Evolutionary conservation across 2,797 vertebrate species (phyloP).

Genomic region (Harpagifer antarcticus): DNA sequence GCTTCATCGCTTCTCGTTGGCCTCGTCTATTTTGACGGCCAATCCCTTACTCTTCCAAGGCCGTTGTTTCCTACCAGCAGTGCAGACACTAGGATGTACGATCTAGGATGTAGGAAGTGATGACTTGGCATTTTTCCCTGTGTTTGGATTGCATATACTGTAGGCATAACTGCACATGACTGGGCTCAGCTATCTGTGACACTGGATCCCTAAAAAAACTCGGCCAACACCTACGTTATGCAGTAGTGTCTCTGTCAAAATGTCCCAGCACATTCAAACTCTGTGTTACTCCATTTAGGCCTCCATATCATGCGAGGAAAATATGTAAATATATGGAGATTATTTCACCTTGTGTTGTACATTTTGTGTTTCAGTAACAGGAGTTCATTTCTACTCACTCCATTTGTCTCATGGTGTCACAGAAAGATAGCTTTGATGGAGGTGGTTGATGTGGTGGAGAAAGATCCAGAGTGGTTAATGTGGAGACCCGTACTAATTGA

Average conservation of each 20-base stretch:
- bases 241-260: slow-evolving; percentile 26
- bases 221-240: slow-evolving; percentile 34
- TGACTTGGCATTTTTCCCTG: slow-evolving; percentile 64
- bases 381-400: not conserved
- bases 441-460: slow-evolving; percentile 40
- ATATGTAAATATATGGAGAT: not conserved
- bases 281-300: not conserved
- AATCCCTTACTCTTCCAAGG: slow-evolving; percentile 12
- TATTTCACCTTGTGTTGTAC: not conserved
- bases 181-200: slow-evolving; percentile 50
- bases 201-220: slow-evolving; percentile 51
- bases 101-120: slow-evolving; percentile 60
- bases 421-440: slow-evolving; percentile 25
- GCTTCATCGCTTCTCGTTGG: not conserved
- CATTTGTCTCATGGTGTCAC: not conserved
- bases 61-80: not conserved
- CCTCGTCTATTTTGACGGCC: slow-evolving; percentile 36
- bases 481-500: slow-evolving; percentile 78
- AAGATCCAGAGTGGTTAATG: slow-evolving; percentile 72
- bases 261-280: slow-evolving; percentile 22
- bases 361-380: not conserved
- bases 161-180: slow-evolving; percentile 62
- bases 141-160: slow-evolving; percentile 62
- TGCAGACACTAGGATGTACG: slow-evolving; percentile 50
- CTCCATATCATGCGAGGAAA: not conserved